Conservation (phyloP, 2,797 vertebrate genomes). For the Dryobates pubescens region DNA sequence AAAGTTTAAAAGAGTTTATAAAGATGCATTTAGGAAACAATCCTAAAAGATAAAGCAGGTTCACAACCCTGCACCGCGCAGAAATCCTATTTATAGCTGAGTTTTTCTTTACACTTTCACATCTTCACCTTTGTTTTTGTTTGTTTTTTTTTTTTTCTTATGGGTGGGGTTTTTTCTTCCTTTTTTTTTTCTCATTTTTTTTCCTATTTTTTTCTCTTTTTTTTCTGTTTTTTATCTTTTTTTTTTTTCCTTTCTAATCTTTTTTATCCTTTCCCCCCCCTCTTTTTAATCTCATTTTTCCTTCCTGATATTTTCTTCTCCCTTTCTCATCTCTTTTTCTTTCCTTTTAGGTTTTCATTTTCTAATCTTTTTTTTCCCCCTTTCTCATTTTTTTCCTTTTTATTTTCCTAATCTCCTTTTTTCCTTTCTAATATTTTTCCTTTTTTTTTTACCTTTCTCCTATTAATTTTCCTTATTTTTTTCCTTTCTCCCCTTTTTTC, state of each 20-base stretch:
- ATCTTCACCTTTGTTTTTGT: constrained; percentile 64
- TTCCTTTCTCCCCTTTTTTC: no score
- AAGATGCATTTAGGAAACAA: constrained; percentile 85
- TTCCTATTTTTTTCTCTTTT: no score
- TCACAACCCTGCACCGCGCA: constrained; percentile 76
- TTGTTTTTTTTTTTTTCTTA: not conserved
- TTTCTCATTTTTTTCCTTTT: no score
- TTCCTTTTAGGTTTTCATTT: not conserved
- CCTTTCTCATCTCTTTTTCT: no score
- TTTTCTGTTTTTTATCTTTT: no score
- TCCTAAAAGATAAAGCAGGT: constrained; percentile 86
- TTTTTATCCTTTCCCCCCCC: not conserved
- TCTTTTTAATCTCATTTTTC: no score
- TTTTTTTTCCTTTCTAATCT: not conserved
- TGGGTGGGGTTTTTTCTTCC: not conserved
- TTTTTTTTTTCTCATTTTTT: no score
- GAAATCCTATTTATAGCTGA: constrained; percentile 78
- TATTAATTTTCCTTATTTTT: no score
- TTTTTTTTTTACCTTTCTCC: no score
- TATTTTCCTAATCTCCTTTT: no score
- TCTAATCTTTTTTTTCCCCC: not conserved
- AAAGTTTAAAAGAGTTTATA: constrained; percentile 79
- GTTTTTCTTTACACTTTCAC: constrained; percentile 76
- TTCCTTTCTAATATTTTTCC: no score
- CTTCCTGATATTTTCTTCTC: no score